phyloP scores from a whole-genome alignment of 53 echinoderm and acorn worm species.

The Patiria pectinifera region DNA sequence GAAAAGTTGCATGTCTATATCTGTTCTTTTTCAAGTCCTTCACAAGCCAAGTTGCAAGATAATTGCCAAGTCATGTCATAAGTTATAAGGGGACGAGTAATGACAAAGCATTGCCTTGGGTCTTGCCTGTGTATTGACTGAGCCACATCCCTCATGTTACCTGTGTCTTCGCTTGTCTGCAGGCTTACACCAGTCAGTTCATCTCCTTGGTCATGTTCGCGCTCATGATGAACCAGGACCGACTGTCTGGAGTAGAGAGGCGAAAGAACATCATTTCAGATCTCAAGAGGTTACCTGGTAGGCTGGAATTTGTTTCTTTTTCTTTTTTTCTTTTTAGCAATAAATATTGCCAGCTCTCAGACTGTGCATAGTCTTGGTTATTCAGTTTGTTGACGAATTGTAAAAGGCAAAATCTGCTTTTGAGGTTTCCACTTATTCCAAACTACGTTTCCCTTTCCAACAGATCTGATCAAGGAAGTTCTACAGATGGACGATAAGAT shows the following conservation, averaged over 20 bases:
- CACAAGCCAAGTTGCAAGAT: too few relatives aligned
- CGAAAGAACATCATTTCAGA: slow-evolving; percentile 81
- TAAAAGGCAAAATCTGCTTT: too few relatives aligned
- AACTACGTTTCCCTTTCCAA: neutral
- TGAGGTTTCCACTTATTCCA: neutral
- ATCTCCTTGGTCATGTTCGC: slow-evolving; percentile 98
- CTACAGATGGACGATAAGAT: slow-evolving; percentile 86
- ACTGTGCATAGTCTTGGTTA: too few relatives aligned
- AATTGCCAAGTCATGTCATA: too few relatives aligned
- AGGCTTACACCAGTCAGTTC: slow-evolving; percentile 99
- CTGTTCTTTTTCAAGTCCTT: too few relatives aligned
- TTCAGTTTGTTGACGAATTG: too few relatives aligned
- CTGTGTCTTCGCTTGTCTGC: neutral
- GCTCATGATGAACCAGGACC: slow-evolving; percentile 95
- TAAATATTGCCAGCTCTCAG: too few relatives aligned
- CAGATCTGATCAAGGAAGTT: slow-evolving; percentile 92
- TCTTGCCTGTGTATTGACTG: too few relatives aligned
- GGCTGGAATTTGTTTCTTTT: neutral
- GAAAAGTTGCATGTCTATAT: too few relatives aligned
- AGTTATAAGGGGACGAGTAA: too few relatives aligned
- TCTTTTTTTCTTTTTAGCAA: neutral
- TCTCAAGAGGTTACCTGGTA: slow-evolving; percentile 85
- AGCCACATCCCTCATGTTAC: neutral
- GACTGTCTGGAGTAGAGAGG: slow-evolving; percentile 73
- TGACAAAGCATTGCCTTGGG: too few relatives aligned